Conservation (phyloP, 2,888 invertebrate genomes). For the Tineola bisselliella region DNA sequence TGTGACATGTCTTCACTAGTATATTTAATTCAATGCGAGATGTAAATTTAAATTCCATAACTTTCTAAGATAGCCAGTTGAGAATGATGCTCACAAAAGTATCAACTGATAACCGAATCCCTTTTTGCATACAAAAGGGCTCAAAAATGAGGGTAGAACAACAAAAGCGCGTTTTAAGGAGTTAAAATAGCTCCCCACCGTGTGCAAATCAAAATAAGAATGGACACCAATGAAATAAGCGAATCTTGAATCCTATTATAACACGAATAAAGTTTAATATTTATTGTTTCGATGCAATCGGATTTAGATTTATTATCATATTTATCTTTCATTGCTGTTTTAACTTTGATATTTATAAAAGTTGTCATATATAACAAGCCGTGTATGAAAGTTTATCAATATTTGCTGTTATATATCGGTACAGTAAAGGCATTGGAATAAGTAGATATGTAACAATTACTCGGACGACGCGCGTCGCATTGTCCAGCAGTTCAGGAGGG, state of each 20-base stretch:
- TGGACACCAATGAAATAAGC: not conserved
- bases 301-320: not conserved
- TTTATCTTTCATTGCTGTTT: not conserved
- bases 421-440: not conserved
- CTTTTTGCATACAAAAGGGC: not conserved
- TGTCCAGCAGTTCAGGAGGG: not conserved
- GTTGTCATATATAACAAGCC: not conserved
- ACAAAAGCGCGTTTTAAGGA: conserved; percentile 37
- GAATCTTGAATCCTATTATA: not conserved
- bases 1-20: too few relatives aligned
- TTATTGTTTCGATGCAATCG: not conserved
- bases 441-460: not conserved
- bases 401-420: not conserved
- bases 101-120: not conserved
- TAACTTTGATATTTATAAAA: not conserved
- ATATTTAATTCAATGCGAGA: too few relatives aligned
- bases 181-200: not conserved
- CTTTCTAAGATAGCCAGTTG: not conserved
- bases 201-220: conserved; percentile 11
- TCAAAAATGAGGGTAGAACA: conserved; percentile 1
- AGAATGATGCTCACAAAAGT: not conserved
- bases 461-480: not conserved
- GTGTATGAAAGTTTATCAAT: not conserved
- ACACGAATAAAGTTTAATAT: not conserved
- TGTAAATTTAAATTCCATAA: not conserved